Conservation (phyloP, 1,140 invertebrate species). For the Rhyacophila brunnea region DNA sequence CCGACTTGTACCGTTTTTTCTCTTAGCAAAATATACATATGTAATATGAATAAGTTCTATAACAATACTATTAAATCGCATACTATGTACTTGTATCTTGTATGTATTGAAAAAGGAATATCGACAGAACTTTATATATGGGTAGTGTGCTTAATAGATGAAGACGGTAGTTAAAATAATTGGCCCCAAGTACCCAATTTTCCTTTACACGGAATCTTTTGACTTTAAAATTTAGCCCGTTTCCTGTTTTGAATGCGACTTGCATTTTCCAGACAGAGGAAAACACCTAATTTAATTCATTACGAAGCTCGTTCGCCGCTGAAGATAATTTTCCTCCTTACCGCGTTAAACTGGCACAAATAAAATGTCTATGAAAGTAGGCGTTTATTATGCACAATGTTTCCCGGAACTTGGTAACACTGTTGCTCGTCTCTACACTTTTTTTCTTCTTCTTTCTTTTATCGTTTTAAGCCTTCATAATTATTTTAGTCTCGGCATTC, state of each 20-base stretch:
- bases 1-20: too few species aligned
- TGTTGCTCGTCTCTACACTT: slow-evolving; percentile 22
- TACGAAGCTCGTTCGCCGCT: not conserved
- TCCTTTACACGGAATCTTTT: too few species aligned
- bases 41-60: too few species aligned
- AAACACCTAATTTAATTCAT: not conserved
- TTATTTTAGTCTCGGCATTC: slow-evolving; percentile 33
- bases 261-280: not conserved
- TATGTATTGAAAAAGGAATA: too few species aligned
- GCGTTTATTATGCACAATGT: slow-evolving; percentile 21
- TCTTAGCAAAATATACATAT: too few species aligned
- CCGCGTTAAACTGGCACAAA: slow-evolving; percentile 16
- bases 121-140: too few species aligned
- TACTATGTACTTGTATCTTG: too few species aligned
- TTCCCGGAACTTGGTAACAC: slow-evolving; percentile 14
- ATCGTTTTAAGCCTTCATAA: slow-evolving; percentile 30
- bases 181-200: not conserved
- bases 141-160: too few species aligned
- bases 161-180: too few species aligned
- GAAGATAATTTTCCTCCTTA: too few species aligned
- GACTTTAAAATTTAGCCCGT: not conserved
- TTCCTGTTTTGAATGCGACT: not conserved
- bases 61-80: too few species aligned
- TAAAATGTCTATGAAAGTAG: slow-evolving; percentile 9
- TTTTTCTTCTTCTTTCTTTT: slow-evolving; percentile 4